These are phyloP conservation scores for Leptobrachium leishanense DNA, from an alignment of 2,113 vertebrate genomes.

Conservation along the genomic window DNA sequence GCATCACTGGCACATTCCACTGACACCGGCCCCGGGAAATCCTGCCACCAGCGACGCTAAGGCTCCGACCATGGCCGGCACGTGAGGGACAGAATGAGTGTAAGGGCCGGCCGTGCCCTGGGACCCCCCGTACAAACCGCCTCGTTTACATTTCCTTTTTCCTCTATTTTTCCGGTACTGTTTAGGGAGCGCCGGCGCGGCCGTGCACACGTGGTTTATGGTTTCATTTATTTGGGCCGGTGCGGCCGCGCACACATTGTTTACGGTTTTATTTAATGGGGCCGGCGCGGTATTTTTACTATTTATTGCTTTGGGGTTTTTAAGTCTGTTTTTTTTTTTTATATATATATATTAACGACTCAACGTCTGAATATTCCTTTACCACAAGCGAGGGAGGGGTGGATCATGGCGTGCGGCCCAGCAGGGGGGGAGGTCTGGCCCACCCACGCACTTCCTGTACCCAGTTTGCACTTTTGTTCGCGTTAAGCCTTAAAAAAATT, in stretches of 20 bases:
- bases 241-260: no score
- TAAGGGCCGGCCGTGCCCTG: background rate
- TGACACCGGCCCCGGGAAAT: background rate
- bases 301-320: background rate
- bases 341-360: background rate
- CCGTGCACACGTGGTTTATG: no score
- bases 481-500: background rate
- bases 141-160: constrained; percentile 24
- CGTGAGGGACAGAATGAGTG: background rate
- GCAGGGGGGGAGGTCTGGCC: no score
- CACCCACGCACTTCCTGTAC: background rate
- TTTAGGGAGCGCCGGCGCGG: no score
- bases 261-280: no score
- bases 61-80: background rate
- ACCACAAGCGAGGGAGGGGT: background rate
- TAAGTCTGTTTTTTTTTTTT: constrained; percentile 27
- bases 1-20: background rate
- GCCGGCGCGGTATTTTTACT: no score
- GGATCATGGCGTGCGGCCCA: no score
- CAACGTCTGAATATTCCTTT: background rate
- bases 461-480: background rate
- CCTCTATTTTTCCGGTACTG: no score
- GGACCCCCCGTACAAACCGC: background rate
- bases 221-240: no score
- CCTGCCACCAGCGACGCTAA: no score